Evolutionary conservation across 2,113 vertebrate species (phyloP).

Genomic region (Oncorhynchus kisutch): DNA sequence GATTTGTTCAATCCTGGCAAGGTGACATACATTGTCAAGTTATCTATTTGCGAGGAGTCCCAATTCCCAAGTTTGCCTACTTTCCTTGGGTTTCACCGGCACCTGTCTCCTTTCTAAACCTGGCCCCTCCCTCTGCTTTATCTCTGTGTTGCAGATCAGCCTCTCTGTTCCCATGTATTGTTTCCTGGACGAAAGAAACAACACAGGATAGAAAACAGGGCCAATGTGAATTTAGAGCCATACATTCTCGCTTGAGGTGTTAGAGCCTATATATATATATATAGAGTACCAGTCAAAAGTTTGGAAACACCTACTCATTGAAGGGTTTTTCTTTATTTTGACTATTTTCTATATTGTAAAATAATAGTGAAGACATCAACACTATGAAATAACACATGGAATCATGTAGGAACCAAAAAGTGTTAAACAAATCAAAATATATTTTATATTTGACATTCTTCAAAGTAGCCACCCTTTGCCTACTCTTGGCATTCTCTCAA

Average conservation of each 20-base stretch:
- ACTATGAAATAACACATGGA: no score
- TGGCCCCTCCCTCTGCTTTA: slow-evolving; percentile 49
- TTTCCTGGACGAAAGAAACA: slow-evolving; percentile 23
- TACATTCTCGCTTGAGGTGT: background rate
- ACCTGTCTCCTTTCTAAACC: slow-evolving; percentile 34
- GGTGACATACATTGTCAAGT: slow-evolving; percentile 11
- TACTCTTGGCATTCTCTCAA: no score
- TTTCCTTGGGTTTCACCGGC: slow-evolving; percentile 52
- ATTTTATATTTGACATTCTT: no score
- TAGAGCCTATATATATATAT: background rate
- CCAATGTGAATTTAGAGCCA: slow-evolving; percentile 14
- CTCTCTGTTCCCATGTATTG: slow-evolving; percentile 50
- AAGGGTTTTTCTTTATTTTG: no score
- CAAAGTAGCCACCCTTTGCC: no score
- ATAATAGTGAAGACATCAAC: no score
- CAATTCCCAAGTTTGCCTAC: slow-evolving; percentile 46
- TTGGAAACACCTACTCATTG: no score
- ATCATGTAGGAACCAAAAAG: no score
- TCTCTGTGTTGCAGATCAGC: slow-evolving; percentile 49
- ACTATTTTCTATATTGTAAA: no score
- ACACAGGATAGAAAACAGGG: slow-evolving; percentile 21
- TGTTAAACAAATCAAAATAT: no score
- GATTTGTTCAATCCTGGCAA: background rate
- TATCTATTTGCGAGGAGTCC: slow-evolving; percentile 31
- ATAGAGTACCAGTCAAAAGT: no score